A percentile compares a stretch with the other conserved stretches of the same genome.
Evolutionary conservation across 2,888 invertebrate species (phyloP).

Genomic region (Synanthedon tipuliformis): DNA sequence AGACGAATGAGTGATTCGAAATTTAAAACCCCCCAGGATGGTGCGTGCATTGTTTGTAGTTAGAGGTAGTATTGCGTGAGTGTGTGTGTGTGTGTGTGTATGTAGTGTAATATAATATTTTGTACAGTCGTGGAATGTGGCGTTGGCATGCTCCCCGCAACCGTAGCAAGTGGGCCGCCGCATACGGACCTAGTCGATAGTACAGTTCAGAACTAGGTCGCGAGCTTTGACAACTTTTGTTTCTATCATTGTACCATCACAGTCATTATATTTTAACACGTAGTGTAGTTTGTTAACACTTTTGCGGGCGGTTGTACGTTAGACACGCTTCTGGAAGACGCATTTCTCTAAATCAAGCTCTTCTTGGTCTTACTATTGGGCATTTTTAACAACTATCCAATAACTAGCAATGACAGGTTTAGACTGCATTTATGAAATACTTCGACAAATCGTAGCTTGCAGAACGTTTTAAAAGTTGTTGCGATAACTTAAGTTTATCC

Average conservation of each 20-base stretch:
- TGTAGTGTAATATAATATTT: slow-evolving; percentile 21
- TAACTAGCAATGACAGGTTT: too few species aligned
- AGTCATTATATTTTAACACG: background rate
- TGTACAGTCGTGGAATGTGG: slow-evolving; percentile 57
- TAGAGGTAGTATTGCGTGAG: slow-evolving; percentile 19
- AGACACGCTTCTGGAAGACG: too few species aligned
- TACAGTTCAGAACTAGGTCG: slow-evolving; percentile 35
- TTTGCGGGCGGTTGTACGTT: too few species aligned
- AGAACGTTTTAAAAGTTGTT: too few species aligned
- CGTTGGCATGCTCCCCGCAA: slow-evolving; percentile 63
- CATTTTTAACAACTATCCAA: too few species aligned
- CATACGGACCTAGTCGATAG: slow-evolving; percentile 26
- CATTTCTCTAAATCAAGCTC: too few species aligned
- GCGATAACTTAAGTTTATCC: too few species aligned
- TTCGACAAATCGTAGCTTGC: too few species aligned
- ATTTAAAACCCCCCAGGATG: background rate
- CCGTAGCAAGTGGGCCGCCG: slow-evolving; percentile 36
- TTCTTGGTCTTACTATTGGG: too few species aligned
- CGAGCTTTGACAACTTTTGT: background rate
- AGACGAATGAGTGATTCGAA: too few species aligned
- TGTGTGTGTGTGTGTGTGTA: slow-evolving; percentile 3
- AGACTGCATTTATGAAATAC: too few species aligned
- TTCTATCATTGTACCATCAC: background rate
- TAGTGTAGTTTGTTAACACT: background rate
- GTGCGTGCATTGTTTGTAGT: slow-evolving; percentile 15